Evolutionary conservation across 2,113 vertebrate genomes (phyloP).

Genomic region (Zootoca vivipara): DNA sequence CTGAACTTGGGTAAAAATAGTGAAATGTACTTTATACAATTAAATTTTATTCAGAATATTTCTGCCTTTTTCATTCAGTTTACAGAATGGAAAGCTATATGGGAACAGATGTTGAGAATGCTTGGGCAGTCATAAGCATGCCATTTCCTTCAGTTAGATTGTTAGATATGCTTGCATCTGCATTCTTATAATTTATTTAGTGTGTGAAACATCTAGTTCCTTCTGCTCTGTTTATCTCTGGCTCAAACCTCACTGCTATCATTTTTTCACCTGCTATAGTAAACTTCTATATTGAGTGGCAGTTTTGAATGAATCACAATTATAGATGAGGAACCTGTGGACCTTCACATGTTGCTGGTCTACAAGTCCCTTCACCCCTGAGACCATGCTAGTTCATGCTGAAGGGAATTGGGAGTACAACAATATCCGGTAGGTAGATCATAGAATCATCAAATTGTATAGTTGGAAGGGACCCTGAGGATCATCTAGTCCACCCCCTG

Average conservation of each 20-base stretch:
- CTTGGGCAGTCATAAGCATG: conserved; percentile 4
- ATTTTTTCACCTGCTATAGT: neutral
- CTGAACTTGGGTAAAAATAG: neutral
- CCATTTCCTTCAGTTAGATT: conserved; percentile 4
- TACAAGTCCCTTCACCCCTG: no score
- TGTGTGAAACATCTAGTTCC: conserved; percentile 2
- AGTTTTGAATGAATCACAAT: neutral
- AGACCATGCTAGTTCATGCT: no score
- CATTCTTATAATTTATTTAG: conserved; percentile 19
- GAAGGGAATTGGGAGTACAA: no score
- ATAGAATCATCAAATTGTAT: no score
- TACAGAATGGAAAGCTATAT: neutral
- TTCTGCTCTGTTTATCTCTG: conserved; percentile 24
- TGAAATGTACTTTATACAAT: neutral
- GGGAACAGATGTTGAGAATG: conserved; percentile 19
- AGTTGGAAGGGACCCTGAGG: no score
- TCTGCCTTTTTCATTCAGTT: neutral
- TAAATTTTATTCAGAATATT: neutral
- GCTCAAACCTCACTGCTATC: neutral
- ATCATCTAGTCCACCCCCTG: no score
- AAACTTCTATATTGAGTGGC: neutral
- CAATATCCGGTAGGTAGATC: no score
- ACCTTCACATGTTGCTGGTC: no score
- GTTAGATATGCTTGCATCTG: neutral
- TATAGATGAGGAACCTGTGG: neutral